Conservation (phyloP, 2,797 vertebrate species). For the Setipinna tenuifilis region DNA sequence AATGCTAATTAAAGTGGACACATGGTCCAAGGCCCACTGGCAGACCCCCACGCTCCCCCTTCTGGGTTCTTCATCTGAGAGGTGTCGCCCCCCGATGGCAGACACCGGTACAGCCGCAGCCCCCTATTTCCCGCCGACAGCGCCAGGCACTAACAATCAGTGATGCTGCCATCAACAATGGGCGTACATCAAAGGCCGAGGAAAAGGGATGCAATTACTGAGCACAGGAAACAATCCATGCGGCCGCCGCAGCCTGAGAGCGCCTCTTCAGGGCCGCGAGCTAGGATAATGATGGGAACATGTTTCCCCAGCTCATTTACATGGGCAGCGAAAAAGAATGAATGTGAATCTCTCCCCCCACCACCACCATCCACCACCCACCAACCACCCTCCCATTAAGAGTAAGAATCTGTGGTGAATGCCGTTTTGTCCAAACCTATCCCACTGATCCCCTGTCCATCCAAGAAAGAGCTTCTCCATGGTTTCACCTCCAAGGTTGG, state of each 20-base stretch:
- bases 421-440: conserved; percentile 35
- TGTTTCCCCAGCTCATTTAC: conserved; percentile 18
- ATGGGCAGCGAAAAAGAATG: conserved; percentile 2
- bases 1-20: conserved; percentile 1
- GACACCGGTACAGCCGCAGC: background rate
- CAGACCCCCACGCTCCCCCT: background rate
- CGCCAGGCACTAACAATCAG: conserved; percentile 21
- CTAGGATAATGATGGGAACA: conserved; percentile 24
- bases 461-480: background rate
- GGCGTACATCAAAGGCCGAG: background rate
- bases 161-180: conserved; percentile 19
- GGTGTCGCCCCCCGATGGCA: background rate
- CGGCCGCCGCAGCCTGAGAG: background rate
- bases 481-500: background rate
- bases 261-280: background rate
- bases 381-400: background rate
- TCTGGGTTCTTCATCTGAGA: background rate
- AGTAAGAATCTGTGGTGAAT: conserved; percentile 34
- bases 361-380: background rate
- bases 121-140: background rate
- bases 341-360: conserved; percentile 30
- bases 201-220: conserved; percentile 24
- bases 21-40: background rate
- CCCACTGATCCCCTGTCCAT: conserved; percentile 21
- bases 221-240: conserved; percentile 18